A percentile compares a stretch with the other conserved stretches of the same genome.
Evolutionary conservation across 2,888 invertebrate species (phyloP).

Genomic region (Hemaris fuciformis): DNA sequence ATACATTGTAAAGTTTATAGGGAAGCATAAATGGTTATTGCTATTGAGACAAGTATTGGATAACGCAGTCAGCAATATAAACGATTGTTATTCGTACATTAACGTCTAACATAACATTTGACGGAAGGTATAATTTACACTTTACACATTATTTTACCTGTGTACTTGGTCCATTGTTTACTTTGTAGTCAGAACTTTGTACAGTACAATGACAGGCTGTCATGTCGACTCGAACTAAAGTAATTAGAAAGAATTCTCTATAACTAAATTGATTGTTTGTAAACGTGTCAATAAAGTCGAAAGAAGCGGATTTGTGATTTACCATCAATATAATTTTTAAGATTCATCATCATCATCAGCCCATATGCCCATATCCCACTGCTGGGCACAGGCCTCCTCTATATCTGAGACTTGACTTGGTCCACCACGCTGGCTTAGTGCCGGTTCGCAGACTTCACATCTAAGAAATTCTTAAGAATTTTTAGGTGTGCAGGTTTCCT

Average conservation of each 20-base stretch:
- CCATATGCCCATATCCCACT: too few species aligned
- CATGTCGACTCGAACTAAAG: conserved; percentile 28
- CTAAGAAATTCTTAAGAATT: too few species aligned
- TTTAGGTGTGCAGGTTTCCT: too few species aligned
- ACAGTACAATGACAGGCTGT: conserved; percentile 37
- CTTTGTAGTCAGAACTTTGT: conserved; percentile 10
- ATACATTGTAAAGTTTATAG: conserved; percentile 5
- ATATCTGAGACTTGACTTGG: too few species aligned
- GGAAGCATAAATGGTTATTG: background rate
- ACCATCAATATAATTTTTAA: too few species aligned
- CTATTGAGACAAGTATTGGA: background rate
- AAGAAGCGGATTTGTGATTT: background rate
- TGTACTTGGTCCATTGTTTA: conserved; percentile 14
- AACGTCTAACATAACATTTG: conserved; percentile 10
- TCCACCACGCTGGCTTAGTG: too few species aligned
- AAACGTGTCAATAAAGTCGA: background rate
- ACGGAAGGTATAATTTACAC: conserved; percentile 27
- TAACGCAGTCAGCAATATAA: conserved; percentile 6
- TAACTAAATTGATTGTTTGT: background rate
- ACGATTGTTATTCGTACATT: conserved; percentile 11
- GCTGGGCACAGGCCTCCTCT: too few species aligned
- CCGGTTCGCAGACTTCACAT: too few species aligned
- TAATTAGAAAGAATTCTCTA: conserved; percentile 30
- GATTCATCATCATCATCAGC: too few species aligned
- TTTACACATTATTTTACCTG: conserved; percentile 12